Evolutionary conservation across 2,113 vertebrate species (phyloP).

Genomic region (Melanerpes formicivorus): DNA sequence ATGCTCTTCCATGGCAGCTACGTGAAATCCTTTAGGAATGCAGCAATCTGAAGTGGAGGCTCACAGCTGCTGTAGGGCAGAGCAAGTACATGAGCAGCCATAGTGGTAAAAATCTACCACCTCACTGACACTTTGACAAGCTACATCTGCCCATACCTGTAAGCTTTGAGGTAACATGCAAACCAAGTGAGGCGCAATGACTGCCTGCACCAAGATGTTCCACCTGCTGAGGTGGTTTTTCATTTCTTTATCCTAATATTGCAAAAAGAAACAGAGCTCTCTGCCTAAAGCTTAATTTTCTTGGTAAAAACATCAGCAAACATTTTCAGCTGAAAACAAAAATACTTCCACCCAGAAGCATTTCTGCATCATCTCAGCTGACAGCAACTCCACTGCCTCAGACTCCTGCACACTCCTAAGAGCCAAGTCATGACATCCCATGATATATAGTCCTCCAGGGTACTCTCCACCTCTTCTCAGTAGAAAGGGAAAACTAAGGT

Average conservation of each 20-base stretch:
- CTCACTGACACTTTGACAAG: background rate
- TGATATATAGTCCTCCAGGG: background rate
- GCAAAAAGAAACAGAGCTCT: background rate
- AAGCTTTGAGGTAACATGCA: background rate
- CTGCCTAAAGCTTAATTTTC: background rate
- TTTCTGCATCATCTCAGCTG: background rate
- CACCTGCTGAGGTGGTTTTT: background rate
- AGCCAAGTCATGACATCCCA: background rate
- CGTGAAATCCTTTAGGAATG: background rate
- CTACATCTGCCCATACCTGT: background rate
- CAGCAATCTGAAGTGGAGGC: background rate
- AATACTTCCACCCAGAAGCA: background rate
- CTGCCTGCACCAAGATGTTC: background rate
- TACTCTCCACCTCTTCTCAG: background rate
- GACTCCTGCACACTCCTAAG: rapidly evolving
- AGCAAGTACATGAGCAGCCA: background rate
- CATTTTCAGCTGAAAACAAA: background rate
- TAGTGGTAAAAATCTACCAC: background rate
- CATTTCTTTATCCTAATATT: background rate
- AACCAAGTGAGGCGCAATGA: background rate
- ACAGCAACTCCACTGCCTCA: background rate
- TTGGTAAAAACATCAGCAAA: background rate
- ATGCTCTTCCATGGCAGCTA: background rate
- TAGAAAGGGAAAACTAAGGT: background rate
- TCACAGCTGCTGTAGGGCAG: background rate